phyloP scores from a whole-genome alignment of 2,113 vertebrate species.

The Pyxicephalus adspersus region DNA sequence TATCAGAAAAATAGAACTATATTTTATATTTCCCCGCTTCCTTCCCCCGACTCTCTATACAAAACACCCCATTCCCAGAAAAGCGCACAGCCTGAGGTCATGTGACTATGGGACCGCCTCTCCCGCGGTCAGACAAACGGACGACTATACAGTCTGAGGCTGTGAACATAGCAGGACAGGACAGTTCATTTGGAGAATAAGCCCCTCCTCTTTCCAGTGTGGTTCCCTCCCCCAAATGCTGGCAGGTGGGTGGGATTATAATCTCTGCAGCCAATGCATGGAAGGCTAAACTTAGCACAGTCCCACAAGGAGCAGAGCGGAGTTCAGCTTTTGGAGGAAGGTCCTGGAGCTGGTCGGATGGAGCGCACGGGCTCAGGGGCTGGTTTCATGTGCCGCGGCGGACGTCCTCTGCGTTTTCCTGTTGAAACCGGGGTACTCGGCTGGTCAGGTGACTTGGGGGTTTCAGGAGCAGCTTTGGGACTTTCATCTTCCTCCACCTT shows the following conservation, averaged over 20 bases:
- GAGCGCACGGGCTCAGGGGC: slow-evolving; percentile 31
- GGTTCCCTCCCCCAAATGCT: slow-evolving; percentile 41
- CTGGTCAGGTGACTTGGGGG: fast-evolving
- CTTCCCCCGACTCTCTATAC: not conserved
- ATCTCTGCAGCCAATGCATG: not conserved
- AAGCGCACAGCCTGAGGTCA: not conserved
- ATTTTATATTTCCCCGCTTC: no score
- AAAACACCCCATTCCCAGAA: not conserved
- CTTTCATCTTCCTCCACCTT: not conserved
- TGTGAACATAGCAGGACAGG: not conserved
- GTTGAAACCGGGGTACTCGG: not conserved
- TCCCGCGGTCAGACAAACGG: no score
- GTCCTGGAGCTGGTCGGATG: slow-evolving; percentile 45
- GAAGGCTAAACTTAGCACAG: not conserved
- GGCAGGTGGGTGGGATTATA: not conserved
- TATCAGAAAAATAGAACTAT: no score
- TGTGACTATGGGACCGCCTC: no score
- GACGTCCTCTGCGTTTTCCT: slow-evolving; percentile 20
- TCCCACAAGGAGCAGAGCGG: not conserved
- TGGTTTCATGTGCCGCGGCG: slow-evolving; percentile 40
- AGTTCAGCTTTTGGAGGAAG: not conserved
- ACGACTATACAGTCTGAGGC: no score
- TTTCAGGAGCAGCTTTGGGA: not conserved
- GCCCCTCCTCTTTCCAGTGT: slow-evolving; percentile 3
- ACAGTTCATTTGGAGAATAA: not conserved